A percentile compares a stretch with the other conserved stretches of the same genome.
Evolutionary conservation across 2,113 vertebrate species (phyloP).

Genomic region (Archilochus colubris): DNA sequence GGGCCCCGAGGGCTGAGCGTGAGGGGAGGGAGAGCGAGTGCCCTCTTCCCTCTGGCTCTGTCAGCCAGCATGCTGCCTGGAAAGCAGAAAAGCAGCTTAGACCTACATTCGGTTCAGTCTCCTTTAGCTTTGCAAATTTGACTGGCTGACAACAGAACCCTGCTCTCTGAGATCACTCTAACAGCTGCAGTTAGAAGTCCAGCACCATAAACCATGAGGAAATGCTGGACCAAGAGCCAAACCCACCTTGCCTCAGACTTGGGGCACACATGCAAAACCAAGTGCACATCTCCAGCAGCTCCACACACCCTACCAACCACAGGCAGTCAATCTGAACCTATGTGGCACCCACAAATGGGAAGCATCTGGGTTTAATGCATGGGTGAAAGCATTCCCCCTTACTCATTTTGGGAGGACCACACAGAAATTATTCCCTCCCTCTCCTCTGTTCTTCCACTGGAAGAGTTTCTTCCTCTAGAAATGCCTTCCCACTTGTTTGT

Average conservation of each 20-base stretch:
- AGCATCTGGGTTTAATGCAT: rapidly evolving
- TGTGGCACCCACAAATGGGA: background rate
- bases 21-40: background rate
- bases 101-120: background rate
- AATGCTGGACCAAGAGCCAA: background rate
- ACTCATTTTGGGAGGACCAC: background rate
- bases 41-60: background rate
- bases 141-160: background rate
- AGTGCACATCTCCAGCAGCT: background rate
- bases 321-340: background rate
- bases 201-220: background rate
- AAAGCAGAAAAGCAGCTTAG: background rate
- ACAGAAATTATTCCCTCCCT: background rate
- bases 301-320: background rate
- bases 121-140: background rate
- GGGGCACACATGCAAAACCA: background rate
- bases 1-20: background rate
- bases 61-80: background rate
- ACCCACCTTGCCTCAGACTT: background rate
- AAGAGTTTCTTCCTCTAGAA: background rate
- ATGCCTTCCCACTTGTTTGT: background rate
- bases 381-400: background rate
- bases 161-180: background rate
- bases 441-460: background rate
- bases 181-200: background rate